Base-by-base conservation (phyloP, 2,888 invertebrate species). In the Dasysyrphus albostriatus region DNA sequence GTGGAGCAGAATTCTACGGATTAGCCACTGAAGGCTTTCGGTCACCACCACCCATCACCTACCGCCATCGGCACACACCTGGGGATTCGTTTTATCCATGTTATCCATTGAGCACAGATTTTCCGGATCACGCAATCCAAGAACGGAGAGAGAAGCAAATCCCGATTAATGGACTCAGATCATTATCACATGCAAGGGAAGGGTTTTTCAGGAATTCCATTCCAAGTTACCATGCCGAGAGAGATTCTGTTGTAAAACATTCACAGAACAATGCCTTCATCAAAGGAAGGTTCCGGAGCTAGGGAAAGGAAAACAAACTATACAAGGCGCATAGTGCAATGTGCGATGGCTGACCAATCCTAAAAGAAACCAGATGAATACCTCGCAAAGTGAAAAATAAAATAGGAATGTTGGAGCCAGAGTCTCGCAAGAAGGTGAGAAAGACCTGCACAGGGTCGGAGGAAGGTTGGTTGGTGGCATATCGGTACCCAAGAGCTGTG, bases 81-180 rank as follows among this genome's bases (percentile, higher is more conserved):
- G 65, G 47, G 19, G 65, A 47, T 16, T 49, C 34, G 34, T 49
- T 65, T 54, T 69, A 54, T 54, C 39, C 51, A 16, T 74, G 69
- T 81, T 81, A 85, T 81, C 81, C 73, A 10, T 58, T 74, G 56
- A 69, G 77, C 73, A 85, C 37, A 85, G 81, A 81, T 81, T 77
- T 44, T 70, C 69, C 24, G 73, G 29, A 81, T 81, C 61, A 63
- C 37, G 65, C 67, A 76, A 44, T 67, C 65, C 14, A 3, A 29
- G 54, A 44, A 24, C n/a, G 12, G 24, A 32, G 73, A 69, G 61
- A 44, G 37, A 67, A 77, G 34, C 67, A 74, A 85, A 78, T 81
- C 81, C 63, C 19, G 32, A 32, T 58, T 77, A 81, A 81, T 72
- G 80, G 59, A 67, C 58, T 65, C 47, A 76, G 72, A 72, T 67